phyloP scores from a whole-genome alignment of 92 coral and sea anemone species.

The Anthopleura xanthogrammica region DNA sequence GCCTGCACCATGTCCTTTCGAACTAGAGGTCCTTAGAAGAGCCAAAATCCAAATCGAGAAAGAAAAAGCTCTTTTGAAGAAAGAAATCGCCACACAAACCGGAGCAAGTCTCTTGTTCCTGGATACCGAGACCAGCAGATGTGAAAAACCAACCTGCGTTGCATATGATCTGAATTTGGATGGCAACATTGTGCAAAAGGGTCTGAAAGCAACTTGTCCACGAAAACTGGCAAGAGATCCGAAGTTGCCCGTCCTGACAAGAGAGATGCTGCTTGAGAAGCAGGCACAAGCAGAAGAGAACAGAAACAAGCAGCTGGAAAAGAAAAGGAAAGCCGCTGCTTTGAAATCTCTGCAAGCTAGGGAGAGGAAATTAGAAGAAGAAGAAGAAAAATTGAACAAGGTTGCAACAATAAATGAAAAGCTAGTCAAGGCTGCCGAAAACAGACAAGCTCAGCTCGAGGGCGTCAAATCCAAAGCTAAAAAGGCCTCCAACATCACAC shows the following conservation, averaged over 20 bases:
- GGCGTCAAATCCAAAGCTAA: background rate
- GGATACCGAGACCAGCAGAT: background rate
- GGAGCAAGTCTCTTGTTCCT: background rate
- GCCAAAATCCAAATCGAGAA: background rate
- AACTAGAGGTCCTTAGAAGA: background rate
- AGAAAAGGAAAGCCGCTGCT: background rate
- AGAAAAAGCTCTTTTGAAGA: background rate
- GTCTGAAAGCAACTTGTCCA: background rate
- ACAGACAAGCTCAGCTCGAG: background rate
- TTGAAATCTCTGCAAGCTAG: background rate
- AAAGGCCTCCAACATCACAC: background rate
- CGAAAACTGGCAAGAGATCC: background rate
- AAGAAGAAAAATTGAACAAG: background rate
- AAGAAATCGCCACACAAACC: background rate
- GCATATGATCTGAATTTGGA: background rate
- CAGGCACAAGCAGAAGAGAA: constrained; percentile 2
- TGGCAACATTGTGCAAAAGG: background rate
- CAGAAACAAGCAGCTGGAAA: constrained; percentile 11
- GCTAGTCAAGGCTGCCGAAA: background rate
- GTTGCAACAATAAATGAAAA: background rate
- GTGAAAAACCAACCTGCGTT: background rate
- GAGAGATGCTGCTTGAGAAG: constrained; percentile 12
- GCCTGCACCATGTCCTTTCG: background rate
- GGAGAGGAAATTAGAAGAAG: background rate
- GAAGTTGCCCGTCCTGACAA: background rate